Percentiles rank a stretch among this genome's conserved stretches.
phyloP scores from a whole-genome alignment of 2,113 vertebrate genomes.

The Tapirus terrestris region DNA sequence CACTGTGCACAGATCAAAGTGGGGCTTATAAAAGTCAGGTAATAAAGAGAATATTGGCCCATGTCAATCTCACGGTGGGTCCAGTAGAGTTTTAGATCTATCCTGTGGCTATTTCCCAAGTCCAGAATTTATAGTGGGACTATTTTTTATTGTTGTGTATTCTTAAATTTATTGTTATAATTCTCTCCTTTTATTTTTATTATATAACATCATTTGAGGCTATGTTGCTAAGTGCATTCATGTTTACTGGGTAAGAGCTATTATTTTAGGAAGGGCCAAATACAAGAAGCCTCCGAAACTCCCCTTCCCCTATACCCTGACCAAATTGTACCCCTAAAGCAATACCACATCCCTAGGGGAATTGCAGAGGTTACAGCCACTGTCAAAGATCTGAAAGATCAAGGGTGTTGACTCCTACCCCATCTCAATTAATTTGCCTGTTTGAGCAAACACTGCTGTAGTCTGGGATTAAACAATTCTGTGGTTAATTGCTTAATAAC shows the following conservation, averaged over 20 bases:
- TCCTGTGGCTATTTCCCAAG: background rate
- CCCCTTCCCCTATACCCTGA: background rate
- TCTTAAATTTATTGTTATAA: background rate
- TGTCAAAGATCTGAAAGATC: background rate
- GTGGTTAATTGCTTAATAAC: background rate
- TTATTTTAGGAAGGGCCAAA: background rate
- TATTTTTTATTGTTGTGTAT: background rate
- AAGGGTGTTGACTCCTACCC: background rate
- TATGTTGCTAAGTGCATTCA: background rate
- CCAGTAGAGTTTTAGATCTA: fast-evolving
- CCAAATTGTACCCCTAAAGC: background rate
- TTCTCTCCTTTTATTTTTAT: background rate
- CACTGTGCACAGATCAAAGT: too few species aligned
- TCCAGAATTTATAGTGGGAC: background rate
- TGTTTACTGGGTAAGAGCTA: background rate
- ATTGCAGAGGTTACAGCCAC: background rate
- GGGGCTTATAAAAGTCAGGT: background rate
- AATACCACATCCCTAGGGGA: background rate
- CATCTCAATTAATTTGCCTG: background rate
- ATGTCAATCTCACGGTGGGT: fast-evolving
- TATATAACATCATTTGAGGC: background rate
- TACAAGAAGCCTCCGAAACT: background rate
- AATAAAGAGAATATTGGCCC: background rate
- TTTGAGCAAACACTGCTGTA: background rate
- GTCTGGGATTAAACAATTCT: background rate